Evolutionary conservation across 2,888 invertebrate genomes (phyloP).

Genomic region (Plemyria rubiginata): DNA sequence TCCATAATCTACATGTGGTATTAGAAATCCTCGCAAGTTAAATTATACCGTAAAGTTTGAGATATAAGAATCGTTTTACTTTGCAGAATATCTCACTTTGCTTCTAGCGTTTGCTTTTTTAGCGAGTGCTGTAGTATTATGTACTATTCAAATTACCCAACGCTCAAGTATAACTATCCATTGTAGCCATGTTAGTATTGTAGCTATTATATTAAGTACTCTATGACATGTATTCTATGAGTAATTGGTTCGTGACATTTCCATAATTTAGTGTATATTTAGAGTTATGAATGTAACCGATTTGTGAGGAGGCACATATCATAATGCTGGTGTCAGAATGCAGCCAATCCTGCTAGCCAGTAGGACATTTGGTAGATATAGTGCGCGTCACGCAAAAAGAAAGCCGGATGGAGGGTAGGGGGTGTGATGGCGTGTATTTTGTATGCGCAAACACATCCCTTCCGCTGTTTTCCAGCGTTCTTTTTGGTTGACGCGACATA

Average conservation of each 20-base stretch:
- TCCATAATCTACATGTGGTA: not conserved
- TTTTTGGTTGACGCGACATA: too few species aligned
- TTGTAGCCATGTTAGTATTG: slow-evolving; percentile 42
- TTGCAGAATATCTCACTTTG: slow-evolving; percentile 10
- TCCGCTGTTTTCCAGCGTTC: too few species aligned
- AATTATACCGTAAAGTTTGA: not conserved
- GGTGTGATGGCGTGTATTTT: too few species aligned
- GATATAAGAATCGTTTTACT: slow-evolving; percentile 1
- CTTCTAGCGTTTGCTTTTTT: slow-evolving; percentile 1
- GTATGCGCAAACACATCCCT: too few species aligned
- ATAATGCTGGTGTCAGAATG: slow-evolving; percentile 47
- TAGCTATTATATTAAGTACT: slow-evolving; percentile 52
- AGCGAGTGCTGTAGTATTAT: slow-evolving; percentile 5
- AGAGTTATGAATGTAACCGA: slow-evolving; percentile 41
- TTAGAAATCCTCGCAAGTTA: slow-evolving; percentile 2
- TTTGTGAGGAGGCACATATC: slow-evolving; percentile 66
- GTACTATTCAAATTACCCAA: slow-evolving; percentile 60
- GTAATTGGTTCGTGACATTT: slow-evolving; percentile 82
- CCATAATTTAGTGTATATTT: slow-evolving; percentile 64
- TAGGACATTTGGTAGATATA: slow-evolving; percentile 4
- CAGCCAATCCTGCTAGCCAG: slow-evolving; percentile 33
- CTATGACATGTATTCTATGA: slow-evolving; percentile 63
- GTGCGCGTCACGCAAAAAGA: too few species aligned
- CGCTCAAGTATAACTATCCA: slow-evolving; percentile 57
- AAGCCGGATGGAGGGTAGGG: too few species aligned